A percentile compares a stretch with the other conserved stretches of the same genome.
phyloP scores from a whole-genome alignment of 2,797 vertebrate genomes.

The Arctocebus calabarensis region DNA sequence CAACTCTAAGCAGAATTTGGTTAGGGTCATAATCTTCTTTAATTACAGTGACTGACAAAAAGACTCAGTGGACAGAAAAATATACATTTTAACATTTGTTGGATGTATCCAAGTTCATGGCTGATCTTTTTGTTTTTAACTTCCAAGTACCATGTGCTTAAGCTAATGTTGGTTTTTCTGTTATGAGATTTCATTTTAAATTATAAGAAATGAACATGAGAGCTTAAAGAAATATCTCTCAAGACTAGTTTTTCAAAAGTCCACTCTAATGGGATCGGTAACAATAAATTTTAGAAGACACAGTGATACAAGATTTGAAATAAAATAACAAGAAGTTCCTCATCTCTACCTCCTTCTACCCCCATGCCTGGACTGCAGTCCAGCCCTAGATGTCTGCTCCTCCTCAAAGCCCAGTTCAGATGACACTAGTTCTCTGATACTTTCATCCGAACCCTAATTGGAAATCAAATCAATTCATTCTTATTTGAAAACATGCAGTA shows the following conservation, averaged over 20 bases:
- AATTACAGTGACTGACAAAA: background rate
- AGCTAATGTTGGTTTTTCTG: background rate
- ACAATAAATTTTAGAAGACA: background rate
- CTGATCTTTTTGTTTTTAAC: conserved; percentile 7
- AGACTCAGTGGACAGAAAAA: background rate
- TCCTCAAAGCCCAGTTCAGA: background rate
- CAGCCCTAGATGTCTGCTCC: background rate
- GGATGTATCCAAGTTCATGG: background rate
- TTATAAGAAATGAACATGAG: background rate
- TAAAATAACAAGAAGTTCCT: background rate
- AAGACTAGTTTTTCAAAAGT: background rate
- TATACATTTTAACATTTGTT: conserved; percentile 4
- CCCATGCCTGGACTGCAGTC: too few relatives aligned
- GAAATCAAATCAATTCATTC: background rate
- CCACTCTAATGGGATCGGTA: background rate
- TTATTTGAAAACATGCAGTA: conserved; percentile 10
- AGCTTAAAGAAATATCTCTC: background rate
- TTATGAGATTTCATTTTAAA: background rate
- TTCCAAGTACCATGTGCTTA: background rate
- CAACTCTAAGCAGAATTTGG: background rate
- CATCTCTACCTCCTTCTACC: accelerated
- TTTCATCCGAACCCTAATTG: background rate
- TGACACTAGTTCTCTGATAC: background rate
- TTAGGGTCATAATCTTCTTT: background rate
- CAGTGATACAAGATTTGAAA: background rate